Percentiles rank a stretch among this genome's conserved stretches.
phyloP scores from a whole-genome alignment of 2,113 vertebrate species.

The Tachuris rubrigastra region DNA sequence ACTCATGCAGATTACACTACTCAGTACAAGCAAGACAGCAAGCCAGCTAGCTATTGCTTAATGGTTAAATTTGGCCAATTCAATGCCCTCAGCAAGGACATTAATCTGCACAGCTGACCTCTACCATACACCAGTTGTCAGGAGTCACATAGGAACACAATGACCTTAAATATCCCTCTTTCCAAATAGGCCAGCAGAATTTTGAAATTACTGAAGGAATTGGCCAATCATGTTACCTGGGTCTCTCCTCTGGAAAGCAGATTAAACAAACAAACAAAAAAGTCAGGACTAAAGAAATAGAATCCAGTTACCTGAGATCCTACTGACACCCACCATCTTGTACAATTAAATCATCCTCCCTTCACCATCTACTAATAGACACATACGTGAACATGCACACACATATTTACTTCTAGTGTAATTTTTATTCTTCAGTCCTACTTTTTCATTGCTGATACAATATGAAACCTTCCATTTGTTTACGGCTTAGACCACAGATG shows the following conservation, averaged over 20 bases:
- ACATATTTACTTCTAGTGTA: background rate
- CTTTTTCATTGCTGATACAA: background rate
- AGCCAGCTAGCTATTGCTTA: background rate
- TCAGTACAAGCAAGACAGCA: background rate
- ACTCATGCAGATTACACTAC: background rate
- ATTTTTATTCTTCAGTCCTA: background rate
- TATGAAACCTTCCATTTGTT: background rate
- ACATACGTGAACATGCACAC: background rate
- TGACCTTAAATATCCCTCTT: background rate
- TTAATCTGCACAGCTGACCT: background rate
- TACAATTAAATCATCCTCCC: background rate
- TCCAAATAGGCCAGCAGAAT: background rate
- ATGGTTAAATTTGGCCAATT: background rate
- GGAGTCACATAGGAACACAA: background rate
- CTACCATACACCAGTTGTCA: background rate
- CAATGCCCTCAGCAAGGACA: background rate
- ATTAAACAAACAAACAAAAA: background rate
- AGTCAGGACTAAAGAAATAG: background rate
- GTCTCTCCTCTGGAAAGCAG: background rate
- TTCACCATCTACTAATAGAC: background rate
- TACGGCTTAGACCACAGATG: background rate
- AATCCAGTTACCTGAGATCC: background rate
- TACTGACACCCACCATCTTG: background rate
- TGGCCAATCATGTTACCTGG: background rate
- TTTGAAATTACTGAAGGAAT: background rate